Conservation (phyloP, 2,888 invertebrate genomes). For the Melinaea marsaeus region DNA sequence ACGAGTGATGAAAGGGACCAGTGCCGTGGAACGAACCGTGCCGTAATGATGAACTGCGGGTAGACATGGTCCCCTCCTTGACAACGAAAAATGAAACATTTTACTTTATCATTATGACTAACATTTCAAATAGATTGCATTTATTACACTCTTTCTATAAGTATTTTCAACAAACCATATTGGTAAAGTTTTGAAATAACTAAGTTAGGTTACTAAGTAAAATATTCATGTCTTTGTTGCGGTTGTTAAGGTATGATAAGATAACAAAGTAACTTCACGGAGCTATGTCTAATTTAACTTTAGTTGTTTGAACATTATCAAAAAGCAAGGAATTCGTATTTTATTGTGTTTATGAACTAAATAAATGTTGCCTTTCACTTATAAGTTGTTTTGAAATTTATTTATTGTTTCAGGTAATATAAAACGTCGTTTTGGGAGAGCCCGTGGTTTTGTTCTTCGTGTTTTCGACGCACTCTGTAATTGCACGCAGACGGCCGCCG, state of each 20-base stretch:
- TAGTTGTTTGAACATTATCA: no score
- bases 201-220: no score
- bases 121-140: no score
- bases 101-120: background rate
- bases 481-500: slow-evolving; percentile 79
- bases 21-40: slow-evolving; percentile 9
- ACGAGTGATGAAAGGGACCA: slow-evolving; percentile 23
- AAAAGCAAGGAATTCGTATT: no score
- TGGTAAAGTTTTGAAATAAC: no score
- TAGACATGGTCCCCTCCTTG: slow-evolving; percentile 25
- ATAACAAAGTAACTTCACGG: no score
- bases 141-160: no score
- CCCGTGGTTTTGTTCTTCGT: slow-evolving; percentile 79
- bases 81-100: slow-evolving; percentile 15
- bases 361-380: background rate
- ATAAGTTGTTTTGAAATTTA: background rate
- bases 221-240: no score
- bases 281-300: no score
- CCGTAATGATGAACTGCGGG: slow-evolving; percentile 28
- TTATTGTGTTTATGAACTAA: no score
- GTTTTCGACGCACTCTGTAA: slow-evolving; percentile 81
- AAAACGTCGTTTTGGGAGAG: slow-evolving; percentile 79
- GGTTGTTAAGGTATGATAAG: no score
- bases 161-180: no score
- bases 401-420: slow-evolving; percentile 67